Evolutionary conservation across 2,888 invertebrate genomes (phyloP).

Genomic region (Drosophila bunnanda): DNA sequence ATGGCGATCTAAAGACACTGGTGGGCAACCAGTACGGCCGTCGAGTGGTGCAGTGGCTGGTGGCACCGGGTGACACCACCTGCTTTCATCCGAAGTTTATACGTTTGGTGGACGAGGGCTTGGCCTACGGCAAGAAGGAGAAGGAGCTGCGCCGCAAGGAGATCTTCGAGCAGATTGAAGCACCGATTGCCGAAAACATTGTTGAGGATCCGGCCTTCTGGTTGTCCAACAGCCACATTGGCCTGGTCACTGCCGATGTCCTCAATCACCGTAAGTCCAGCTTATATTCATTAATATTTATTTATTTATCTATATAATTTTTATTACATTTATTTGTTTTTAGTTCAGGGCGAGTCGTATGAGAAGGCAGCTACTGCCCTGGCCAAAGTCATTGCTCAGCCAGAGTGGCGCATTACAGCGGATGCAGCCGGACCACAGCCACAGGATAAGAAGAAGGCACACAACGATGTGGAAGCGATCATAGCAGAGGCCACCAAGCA

Average conservation of each 20-base stretch:
- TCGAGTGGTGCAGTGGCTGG: conserved; percentile 94
- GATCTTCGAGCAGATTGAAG: conserved; percentile 88
- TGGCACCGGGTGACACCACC: conserved; percentile 91
- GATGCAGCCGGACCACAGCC: conserved; percentile 46
- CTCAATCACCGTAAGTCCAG: conserved; percentile 87
- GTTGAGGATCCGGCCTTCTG: conserved; percentile 88
- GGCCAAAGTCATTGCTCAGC: conserved; percentile 84
- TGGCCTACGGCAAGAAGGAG: conserved; percentile 91
- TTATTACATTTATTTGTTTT: too few species aligned
- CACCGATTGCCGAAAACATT: conserved; percentile 86
- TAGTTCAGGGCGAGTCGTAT: conserved; percentile 83
- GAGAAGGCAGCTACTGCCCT: conserved; percentile 85
- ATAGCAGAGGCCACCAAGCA: conserved; percentile 71
- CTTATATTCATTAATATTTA: neutral
- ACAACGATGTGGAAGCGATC: conserved; percentile 73
- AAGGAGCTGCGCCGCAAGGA: conserved; percentile 88
- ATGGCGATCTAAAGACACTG: conserved; percentile 88
- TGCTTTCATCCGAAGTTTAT: conserved; percentile 94
- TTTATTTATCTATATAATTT: neutral
- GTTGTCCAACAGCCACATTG: conserved; percentile 88
- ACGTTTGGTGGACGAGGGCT: conserved; percentile 90
- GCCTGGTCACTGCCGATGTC: conserved; percentile 89
- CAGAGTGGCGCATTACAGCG: conserved; percentile 86
- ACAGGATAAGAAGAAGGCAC: conserved; percentile 54
- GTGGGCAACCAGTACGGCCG: conserved; percentile 92